These are phyloP conservation scores for Stenurella melanura DNA, from an alignment of 2,888 invertebrate genomes.

Conservation along the genomic window DNA sequence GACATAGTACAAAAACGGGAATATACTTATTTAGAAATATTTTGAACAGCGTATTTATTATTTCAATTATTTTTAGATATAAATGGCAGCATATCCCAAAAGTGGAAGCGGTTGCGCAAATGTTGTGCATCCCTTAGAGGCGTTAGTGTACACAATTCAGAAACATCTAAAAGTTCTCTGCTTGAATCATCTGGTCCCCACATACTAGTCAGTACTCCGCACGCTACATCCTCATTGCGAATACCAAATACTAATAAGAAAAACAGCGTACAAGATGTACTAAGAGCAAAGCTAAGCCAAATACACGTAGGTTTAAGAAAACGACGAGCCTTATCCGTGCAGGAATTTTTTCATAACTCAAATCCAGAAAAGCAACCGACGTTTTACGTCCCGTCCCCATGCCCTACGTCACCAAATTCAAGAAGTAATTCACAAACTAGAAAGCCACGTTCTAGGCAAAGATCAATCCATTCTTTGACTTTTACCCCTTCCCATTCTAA, in stretches of 20 bases:
- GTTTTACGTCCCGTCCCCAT: conserved; percentile 83
- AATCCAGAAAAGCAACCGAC: conserved; percentile 75
- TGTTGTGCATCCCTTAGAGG: conserved; percentile 78
- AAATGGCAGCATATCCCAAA: conserved; percentile 84
- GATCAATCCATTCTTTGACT: conserved; percentile 58
- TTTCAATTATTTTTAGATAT: conserved; percentile 80
- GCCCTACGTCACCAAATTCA: conserved; percentile 22
- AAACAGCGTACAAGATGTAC: conserved; percentile 79
- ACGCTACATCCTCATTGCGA: conserved; percentile 72
- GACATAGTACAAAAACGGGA: no score
- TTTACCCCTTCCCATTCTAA: conserved; percentile 62
- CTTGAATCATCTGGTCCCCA: conserved; percentile 75
- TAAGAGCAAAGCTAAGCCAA: conserved; percentile 81
- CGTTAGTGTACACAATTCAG: conserved; percentile 76
- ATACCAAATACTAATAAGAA: conserved; percentile 73
- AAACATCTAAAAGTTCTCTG: conserved; percentile 73
- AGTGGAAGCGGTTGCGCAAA: conserved; percentile 83
- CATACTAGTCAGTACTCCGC: conserved; percentile 71
- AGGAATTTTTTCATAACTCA: conserved; percentile 77
- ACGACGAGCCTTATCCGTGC: conserved; percentile 81
- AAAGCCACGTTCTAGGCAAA: conserved; percentile 63
- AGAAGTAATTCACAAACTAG: conserved; percentile 53
- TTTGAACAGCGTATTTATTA: no score
- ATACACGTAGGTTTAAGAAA: conserved; percentile 82
- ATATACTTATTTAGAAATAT: no score